phyloP scores from a whole-genome alignment of 2,888 invertebrate genomes.

The Drosophila nr. perissopoda region DNA sequence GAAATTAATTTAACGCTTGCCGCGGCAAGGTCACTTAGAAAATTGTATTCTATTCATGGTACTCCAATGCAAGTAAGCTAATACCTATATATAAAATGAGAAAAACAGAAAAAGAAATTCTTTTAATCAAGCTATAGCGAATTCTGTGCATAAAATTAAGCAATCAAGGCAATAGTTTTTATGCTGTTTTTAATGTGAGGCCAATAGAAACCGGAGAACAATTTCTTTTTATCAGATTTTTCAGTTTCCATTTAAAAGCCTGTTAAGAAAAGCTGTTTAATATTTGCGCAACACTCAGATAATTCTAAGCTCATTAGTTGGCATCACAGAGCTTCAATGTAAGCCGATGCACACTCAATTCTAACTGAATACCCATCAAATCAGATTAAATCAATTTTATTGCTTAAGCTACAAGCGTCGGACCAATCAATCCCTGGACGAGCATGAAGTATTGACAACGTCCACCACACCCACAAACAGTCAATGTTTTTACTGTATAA shows the following conservation, averaged over 20 bases:
- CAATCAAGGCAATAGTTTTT: conserved; percentile 57
- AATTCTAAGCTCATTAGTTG: conserved; percentile 35
- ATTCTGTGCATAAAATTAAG: conserved; percentile 43
- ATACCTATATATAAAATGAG: conserved; percentile 6
- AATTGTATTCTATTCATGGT: conserved; percentile 33
- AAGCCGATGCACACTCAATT: background rate
- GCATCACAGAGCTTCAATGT: conserved; percentile 1
- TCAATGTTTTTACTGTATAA: conserved; percentile 48
- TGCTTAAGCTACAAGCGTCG: conserved; percentile 29
- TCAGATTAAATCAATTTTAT: conserved; percentile 58
- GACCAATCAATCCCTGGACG: conserved; percentile 49
- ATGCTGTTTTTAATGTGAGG: conserved; percentile 8
- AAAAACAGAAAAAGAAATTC: conserved; percentile 12
- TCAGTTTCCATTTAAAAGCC: background rate
- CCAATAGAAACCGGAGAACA: conserved; percentile 8
- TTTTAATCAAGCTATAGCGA: conserved; percentile 43
- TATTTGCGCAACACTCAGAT: conserved; percentile 15
- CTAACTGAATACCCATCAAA: conserved; percentile 29
- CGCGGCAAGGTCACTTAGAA: conserved; percentile 55
- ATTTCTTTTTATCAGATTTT: background rate
- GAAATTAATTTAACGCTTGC: conserved; percentile 69
- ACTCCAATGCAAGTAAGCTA: conserved; percentile 15
- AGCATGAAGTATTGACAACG: conserved; percentile 33
- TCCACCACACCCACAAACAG: conserved; percentile 62
- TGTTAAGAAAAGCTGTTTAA: conserved; percentile 1